Evolutionary conservation across 2,113 vertebrate genomes (phyloP).

Genomic region (Xenopus borealis): DNA sequence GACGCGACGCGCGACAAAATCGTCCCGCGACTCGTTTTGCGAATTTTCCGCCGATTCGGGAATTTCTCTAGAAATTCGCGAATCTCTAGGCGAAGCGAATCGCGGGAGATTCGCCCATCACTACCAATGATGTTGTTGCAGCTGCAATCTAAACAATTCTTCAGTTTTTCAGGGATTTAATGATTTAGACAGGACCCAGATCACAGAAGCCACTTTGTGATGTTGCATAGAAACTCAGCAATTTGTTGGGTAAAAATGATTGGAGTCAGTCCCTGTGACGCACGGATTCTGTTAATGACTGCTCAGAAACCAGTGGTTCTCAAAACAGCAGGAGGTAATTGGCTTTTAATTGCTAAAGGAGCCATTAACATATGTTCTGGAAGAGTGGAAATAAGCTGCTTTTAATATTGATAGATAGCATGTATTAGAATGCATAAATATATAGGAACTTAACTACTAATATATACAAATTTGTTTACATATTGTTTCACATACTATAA

Average conservation of each 20-base stretch:
- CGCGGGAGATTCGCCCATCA: no score
- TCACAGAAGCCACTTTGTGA: constrained; percentile 57
- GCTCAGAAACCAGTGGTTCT: constrained; percentile 53
- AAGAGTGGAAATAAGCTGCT: constrained; percentile 48
- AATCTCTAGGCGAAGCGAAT: no score
- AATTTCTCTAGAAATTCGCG: no score
- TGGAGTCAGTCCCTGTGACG: constrained; percentile 62
- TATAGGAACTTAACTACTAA: not conserved
- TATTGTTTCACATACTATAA: not conserved
- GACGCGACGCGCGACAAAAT: no score
- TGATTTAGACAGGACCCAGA: constrained; percentile 61
- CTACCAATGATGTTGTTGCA: constrained; percentile 58
- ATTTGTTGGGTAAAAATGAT: constrained; percentile 69
- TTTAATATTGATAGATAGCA: constrained; percentile 60
- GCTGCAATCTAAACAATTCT: constrained; percentile 62
- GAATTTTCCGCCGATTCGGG: no score
- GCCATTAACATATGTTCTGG: constrained; percentile 55
- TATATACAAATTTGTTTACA: not conserved
- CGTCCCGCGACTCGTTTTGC: no score
- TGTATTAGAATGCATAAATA: constrained; percentile 42
- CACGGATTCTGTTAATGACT: constrained; percentile 71
- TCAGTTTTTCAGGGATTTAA: constrained; percentile 58
- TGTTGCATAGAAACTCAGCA: constrained; percentile 60
- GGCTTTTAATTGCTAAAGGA: constrained; percentile 59
- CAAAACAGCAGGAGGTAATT: constrained; percentile 56